A percentile compares a stretch with the other conserved stretches of the same genome.
phyloP scores from a whole-genome alignment of 2,113 vertebrate genomes.

The Pelodiscus sinensis region DNA sequence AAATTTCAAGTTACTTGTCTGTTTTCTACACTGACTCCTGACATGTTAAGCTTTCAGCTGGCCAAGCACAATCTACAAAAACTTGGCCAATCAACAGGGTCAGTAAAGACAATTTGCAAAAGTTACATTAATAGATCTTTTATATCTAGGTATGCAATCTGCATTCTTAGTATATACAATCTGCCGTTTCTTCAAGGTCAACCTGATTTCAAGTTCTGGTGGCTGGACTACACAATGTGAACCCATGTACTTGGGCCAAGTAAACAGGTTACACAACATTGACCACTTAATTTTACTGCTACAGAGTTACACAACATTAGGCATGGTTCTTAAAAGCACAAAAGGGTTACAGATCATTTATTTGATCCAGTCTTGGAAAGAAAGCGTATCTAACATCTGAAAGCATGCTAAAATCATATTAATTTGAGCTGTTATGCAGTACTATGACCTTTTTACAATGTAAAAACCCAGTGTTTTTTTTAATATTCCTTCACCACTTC shows the following conservation, averaged over 20 bases:
- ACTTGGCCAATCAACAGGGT: background rate
- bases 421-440: background rate
- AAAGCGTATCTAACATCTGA: background rate
- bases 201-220: background rate
- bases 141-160: background rate
- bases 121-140: background rate
- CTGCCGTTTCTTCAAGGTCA: background rate
- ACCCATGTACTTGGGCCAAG: background rate
- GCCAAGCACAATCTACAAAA: background rate
- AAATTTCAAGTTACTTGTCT: background rate
- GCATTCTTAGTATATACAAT: background rate
- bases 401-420: background rate
- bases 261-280: background rate
- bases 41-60: background rate
- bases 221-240: background rate
- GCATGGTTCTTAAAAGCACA: background rate
- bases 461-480: background rate
- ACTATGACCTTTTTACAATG: background rate
- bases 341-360: background rate
- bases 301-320: background rate
- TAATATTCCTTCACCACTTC: accelerated
- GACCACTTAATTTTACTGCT: background rate
- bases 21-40: background rate
- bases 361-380: background rate
- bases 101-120: background rate